Evolutionary conservation across 2,888 invertebrate genomes (phyloP), one percentile per base, ranked within the genome.

Genomic region (Morpho deidamia): DNA sequence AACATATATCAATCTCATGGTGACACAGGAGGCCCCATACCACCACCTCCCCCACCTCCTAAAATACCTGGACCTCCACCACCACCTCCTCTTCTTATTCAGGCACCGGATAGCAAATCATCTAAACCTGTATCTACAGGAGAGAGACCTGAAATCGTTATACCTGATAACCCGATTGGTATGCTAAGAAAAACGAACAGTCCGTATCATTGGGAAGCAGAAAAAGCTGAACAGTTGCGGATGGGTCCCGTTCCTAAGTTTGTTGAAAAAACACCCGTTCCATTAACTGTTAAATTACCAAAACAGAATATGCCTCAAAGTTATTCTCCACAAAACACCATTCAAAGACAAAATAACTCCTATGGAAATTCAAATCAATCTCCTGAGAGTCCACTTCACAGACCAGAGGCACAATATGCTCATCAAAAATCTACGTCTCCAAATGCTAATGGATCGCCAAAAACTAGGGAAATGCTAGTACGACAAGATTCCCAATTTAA

Each of bases 101-200:
- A 86, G 79, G 77, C 81, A 12, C 81, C 86, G n/a, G 87, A 75
- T n/a, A 67, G 78, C 0, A 86, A 83, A 64, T 83, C 89, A 51
- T 90, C 91, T 44, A 92, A 91, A 70, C 91, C 91, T 44, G 81
- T 90, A 48, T 84, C 87, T 51, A 70, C 82, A 47, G 92, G 92
- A 37, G 92, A 92, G 75, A 84, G 94, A 56, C 94, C 94, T 11
- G 94, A 94, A 81, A 94, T 94, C 67, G 94, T 94, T 12, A 94
- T 94, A 46, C 94, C 94, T 7, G 90, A 93, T 59, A 94, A 94
- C 72, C 94, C 94, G 0, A 94, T 94, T 77, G 92, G 93, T 32
- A 87, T 92, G 81, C 75, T 94, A 59, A 90, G 93, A 62, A 94
- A 93, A 84, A 93, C 94, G 3, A 92, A 93, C 58, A 93, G 93